Evolutionary conservation across 2,797 vertebrate species (phyloP), one percentile per base, ranked within the genome.

Genomic region (Helicolenus hilgendorfi): DNA sequence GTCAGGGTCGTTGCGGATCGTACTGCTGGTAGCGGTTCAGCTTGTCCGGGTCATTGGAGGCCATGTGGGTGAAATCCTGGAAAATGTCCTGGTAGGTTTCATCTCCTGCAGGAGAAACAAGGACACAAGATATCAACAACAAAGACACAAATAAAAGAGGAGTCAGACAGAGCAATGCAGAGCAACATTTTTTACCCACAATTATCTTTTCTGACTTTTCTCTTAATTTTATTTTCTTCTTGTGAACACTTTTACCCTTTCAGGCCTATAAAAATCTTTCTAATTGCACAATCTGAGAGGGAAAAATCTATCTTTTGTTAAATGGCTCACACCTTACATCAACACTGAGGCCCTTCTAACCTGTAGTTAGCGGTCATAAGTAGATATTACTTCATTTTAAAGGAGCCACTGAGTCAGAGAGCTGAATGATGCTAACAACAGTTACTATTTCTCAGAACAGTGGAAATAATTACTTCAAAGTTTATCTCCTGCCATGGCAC

Each of bases 1-100:
- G 68, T 96, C 86, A 98, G 95, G 98, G 92, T 95, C 92, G 93
- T 96, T 97, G 97, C 0, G 95, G 92, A 84, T 98, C 98, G 18
- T 97, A 92, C 90, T 97, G 98, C 95, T 98, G 98, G 96, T 98
- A 99, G 89, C 99, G 99, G 88, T 99, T 98, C 79, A 99, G 96
- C 96, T 99, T 99, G 88, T 99, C 99, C 2, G 99, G 99, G 92
- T 99, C 98, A 76, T 99, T 98, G 79, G 99, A 98, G 31, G 99
- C 99, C 99, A 99, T 99, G 91, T 99, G 98, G 81, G 98, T 98
- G 96, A 99, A 99, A 93, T 99, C 99, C 95, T 99, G 98, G 94
- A 99, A 99, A 94, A 99, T 99, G 94, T 99, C 99, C 93, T 99
- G 98, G 91, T 99, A 99, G 59, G 98, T 98, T 98, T 99, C 99